These are phyloP conservation scores for Stenurella melanura DNA, from an alignment of 2,888 invertebrate species.

Conservation along the genomic window DNA sequence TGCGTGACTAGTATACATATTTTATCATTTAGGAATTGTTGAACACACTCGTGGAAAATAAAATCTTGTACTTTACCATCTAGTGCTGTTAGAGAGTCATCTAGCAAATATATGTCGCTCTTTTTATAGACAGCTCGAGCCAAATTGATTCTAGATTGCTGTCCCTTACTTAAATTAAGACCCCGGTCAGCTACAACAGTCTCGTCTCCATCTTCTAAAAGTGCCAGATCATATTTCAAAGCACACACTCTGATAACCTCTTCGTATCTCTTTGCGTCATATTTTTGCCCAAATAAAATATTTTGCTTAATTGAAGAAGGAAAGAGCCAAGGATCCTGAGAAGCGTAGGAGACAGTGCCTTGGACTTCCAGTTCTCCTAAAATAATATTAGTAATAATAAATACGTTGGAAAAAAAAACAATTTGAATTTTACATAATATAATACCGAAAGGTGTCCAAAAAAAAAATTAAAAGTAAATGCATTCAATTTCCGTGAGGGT, in stretches of 20 bases:
- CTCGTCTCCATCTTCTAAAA: conserved; percentile 83
- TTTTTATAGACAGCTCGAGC: conserved; percentile 84
- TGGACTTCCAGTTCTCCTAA: conserved; percentile 64
- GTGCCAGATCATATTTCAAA: conserved; percentile 80
- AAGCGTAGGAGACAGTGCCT: conserved; percentile 75
- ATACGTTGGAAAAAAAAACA: no score
- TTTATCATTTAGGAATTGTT: conserved; percentile 61
- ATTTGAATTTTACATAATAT: no score
- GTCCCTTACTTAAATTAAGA: conserved; percentile 86
- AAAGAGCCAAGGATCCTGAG: conserved; percentile 79
- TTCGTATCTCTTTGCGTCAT: conserved; percentile 75
- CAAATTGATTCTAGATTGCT: conserved; percentile 85
- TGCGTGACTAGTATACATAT: conserved; percentile 62
- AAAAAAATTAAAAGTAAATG: no score
- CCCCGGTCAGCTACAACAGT: conserved; percentile 88
- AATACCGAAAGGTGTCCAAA: no score
- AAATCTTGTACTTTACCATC: conserved; percentile 60
- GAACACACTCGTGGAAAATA: conserved; percentile 61
- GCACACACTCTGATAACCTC: conserved; percentile 79
- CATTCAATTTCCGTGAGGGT: no score
- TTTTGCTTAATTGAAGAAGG: conserved; percentile 81
- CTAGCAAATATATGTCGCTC: conserved; percentile 84
- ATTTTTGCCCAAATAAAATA: conserved; percentile 82
- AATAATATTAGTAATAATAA: conserved; percentile 12
- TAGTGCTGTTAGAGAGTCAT: conserved; percentile 68